Conservation (phyloP, 2,113 vertebrate species). For the Sphyrna mokarran region DNA sequence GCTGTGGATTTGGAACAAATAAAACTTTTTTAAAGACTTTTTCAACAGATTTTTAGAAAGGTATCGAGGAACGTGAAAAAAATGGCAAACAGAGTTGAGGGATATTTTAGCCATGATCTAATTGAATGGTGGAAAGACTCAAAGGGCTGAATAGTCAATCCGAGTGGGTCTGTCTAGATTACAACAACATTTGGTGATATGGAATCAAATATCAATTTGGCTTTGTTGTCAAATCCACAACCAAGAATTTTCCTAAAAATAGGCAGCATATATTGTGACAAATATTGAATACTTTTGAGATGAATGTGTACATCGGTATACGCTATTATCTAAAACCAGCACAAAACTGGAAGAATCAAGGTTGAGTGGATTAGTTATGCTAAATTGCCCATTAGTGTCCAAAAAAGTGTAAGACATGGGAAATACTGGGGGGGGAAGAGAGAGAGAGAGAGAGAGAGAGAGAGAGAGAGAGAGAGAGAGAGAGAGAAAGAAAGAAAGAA, state of each 20-base stretch:
- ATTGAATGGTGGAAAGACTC: not conserved
- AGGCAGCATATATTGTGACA: not conserved
- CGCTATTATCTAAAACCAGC: not conserved
- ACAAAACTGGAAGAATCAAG: not conserved
- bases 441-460: no score
- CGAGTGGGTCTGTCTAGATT: not conserved
- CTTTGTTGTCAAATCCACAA: not conserved
- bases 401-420: no score
- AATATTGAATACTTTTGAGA: not conserved
- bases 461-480: no score
- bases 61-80: not conserved
- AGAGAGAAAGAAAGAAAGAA: no score
- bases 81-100: not conserved
- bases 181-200: not conserved
- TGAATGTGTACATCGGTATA: not conserved
- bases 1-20: not conserved
- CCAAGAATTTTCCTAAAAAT: not conserved
- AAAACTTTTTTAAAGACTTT: not conserved
- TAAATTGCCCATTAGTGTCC: no score
- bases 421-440: no score
- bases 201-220: not conserved
- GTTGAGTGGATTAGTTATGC: no score
- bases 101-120: not conserved
- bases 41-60: not conserved
- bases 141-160: not conserved